Percentiles rank a stretch among this genome's conserved stretches.
Evolutionary conservation across 2,797 vertebrate species (phyloP).

Genomic region (Psittacula derbiana): DNA sequence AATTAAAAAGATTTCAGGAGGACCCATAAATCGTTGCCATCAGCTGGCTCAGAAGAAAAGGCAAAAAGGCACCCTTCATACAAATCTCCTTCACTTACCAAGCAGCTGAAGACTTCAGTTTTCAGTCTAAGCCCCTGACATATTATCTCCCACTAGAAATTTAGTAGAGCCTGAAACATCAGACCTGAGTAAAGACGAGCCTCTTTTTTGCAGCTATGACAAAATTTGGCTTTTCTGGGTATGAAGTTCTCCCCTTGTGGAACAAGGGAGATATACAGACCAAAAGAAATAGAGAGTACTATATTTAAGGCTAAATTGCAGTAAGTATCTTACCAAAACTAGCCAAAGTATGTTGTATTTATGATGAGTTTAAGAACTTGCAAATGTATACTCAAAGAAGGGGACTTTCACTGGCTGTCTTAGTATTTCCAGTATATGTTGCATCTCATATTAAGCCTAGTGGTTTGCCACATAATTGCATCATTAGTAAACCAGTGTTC

Average conservation of each 20-base stretch:
- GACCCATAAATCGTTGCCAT: not conserved
- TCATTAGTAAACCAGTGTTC: conserved; percentile 51
- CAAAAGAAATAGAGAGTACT: not conserved
- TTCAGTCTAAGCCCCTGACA: not conserved
- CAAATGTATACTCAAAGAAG: not conserved
- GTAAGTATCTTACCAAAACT: not conserved
- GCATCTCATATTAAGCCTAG: conserved; percentile 13
- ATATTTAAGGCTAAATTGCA: not conserved
- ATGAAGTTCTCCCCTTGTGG: not conserved
- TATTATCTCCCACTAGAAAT: not conserved
- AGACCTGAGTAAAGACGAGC: not conserved
- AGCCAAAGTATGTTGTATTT: not conserved
- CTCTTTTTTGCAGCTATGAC: not conserved
- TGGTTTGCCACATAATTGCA: conserved; percentile 19
- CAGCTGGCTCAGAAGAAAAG: not conserved
- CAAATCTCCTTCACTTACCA: not conserved
- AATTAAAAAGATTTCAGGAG: not conserved
- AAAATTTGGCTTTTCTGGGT: not conserved
- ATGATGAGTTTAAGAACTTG: not conserved
- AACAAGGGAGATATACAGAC: not conserved
- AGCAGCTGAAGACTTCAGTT: not conserved
- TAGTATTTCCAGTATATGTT: conserved; percentile 3
- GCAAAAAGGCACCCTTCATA: not conserved
- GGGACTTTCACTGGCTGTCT: not conserved
- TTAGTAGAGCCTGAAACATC: not conserved